Percentiles rank a stretch among this genome's conserved stretches.
Conservation (phyloP, 2,797 vertebrate genomes). For the Sternotherus odoratus region DNA sequence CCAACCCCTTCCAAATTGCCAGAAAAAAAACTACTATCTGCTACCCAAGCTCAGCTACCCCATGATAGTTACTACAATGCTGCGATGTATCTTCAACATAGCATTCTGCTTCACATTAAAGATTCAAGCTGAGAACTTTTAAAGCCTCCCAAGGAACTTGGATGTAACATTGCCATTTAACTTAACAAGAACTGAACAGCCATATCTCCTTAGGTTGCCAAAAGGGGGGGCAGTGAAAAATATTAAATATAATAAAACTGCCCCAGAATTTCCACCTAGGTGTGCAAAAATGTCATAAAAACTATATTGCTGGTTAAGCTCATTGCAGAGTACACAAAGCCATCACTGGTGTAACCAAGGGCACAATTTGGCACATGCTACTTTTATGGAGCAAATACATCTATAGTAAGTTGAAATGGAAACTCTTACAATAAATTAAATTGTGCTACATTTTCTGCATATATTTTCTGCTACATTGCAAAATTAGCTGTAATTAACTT, state of each 20-base stretch:
- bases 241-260: not conserved
- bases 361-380: not conserved
- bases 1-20: not conserved
- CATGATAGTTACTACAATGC: not conserved
- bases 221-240: not conserved
- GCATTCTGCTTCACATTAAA: not conserved
- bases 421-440: not conserved
- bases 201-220: not conserved
- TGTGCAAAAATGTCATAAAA: fast-evolving
- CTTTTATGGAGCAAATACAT: not conserved
- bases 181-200: not conserved
- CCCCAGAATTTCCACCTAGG: not conserved
- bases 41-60: not conserved
- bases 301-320: not conserved
- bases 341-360: not conserved
- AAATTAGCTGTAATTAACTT: not conserved
- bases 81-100: not conserved
- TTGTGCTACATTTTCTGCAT: not conserved
- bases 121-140: not conserved
- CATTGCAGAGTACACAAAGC: not conserved
- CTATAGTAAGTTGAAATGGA: not conserved
- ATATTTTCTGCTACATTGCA: too few relatives aligned
- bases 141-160: not conserved
- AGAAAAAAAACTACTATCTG: not conserved
- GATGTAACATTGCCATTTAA: fast-evolving